phyloP scores from a whole-genome alignment of 2,797 vertebrate genomes.

The Acanthornis magna region DNA sequence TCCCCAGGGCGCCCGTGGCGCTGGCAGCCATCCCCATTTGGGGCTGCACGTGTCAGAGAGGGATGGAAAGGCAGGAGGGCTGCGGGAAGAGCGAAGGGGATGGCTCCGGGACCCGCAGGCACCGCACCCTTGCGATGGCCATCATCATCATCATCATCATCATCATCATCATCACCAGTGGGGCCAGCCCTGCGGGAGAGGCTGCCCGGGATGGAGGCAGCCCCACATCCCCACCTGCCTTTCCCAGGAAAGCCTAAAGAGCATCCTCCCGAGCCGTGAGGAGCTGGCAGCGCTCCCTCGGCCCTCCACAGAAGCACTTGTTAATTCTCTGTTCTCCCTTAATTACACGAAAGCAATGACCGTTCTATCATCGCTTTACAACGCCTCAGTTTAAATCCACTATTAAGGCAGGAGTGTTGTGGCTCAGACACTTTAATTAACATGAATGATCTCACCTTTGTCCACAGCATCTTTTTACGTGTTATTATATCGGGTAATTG shows the following conservation, averaged over 20 bases:
- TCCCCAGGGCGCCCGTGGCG: fast-evolving
- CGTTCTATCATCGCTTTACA: neutral
- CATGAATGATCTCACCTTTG: slow-evolving; percentile 55
- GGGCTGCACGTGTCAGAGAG: neutral
- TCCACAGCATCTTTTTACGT: slow-evolving; percentile 20
- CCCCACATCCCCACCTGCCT: fast-evolving
- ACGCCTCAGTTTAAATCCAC: neutral
- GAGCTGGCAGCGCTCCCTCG: neutral
- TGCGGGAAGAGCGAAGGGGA: fast-evolving
- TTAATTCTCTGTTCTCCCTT: neutral
- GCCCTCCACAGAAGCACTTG: neutral
- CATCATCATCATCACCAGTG: too few relatives aligned
- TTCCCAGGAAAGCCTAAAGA: neutral
- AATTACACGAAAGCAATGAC: slow-evolving; percentile 10
- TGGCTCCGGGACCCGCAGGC: fast-evolving
- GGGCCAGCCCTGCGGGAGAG: neutral
- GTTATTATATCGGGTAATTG: slow-evolving; percentile 38
- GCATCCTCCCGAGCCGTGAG: fast-evolving
- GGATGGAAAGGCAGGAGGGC: neutral
- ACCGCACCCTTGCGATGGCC: fast-evolving
- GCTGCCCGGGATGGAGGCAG: fast-evolving
- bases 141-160: too few relatives aligned
- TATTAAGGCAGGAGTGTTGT: neutral
- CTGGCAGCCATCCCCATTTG: fast-evolving
- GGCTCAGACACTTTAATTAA: slow-evolving; percentile 58